phyloP scores from a whole-genome alignment of 1,140 invertebrate species.

The Phenacoccus solenopsis region DNA sequence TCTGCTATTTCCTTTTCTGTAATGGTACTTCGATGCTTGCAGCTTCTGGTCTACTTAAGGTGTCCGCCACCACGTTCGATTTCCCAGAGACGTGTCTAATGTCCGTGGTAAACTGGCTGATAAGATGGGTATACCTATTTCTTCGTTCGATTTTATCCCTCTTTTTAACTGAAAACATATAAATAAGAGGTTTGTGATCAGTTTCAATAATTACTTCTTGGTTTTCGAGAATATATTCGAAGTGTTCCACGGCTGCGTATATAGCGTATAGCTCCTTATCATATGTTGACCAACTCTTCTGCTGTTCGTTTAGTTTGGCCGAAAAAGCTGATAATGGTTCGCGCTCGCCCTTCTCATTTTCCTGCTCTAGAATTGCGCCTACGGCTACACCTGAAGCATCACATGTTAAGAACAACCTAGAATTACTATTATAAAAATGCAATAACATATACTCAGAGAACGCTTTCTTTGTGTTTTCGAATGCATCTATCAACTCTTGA shows the following conservation, averaged over 20 bases:
- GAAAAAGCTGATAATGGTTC: slow-evolving; percentile 28
- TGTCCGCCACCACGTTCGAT: slow-evolving; percentile 29
- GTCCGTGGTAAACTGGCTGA: too few species aligned
- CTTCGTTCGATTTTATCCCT: too few species aligned
- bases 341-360: too few species aligned
- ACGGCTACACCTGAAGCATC: not conserved
- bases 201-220: slow-evolving; percentile 29
- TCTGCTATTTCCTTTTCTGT: slow-evolving; percentile 23
- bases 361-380: not conserved
- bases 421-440: not conserved
- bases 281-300: slow-evolving; percentile 29
- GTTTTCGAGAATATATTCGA: too few species aligned
- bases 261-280: slow-evolving; percentile 33
- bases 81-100: slow-evolving; percentile 32
- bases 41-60: slow-evolving; percentile 28
- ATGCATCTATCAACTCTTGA: not conserved
- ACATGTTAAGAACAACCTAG: not conserved
- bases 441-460: too few species aligned
- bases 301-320: slow-evolving; percentile 20
- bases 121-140: too few species aligned
- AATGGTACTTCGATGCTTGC: slow-evolving; percentile 21
- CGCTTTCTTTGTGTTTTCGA: not conserved
- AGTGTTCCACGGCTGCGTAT: too few species aligned
- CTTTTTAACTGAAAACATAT: too few species aligned
- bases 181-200: too few species aligned